phyloP scores from a whole-genome alignment of 2,113 vertebrate genomes.

The Lamprotornis superbus region DNA sequence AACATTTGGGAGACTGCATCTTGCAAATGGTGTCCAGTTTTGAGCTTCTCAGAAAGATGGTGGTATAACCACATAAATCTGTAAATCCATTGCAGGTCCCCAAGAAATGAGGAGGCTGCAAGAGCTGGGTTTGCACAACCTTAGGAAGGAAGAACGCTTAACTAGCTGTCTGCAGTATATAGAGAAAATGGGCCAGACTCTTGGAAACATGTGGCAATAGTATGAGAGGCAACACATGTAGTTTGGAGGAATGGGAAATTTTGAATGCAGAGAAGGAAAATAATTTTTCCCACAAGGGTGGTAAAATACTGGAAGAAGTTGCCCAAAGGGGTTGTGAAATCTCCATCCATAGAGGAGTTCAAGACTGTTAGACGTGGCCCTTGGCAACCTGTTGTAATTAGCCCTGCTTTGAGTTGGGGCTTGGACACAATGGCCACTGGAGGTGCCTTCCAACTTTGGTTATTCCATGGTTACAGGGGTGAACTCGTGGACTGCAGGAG shows the following conservation, averaged over 20 bases:
- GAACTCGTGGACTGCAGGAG: neutral
- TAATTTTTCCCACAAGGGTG: neutral
- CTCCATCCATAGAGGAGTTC: neutral
- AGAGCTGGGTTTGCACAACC: neutral
- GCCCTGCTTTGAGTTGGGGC: neutral
- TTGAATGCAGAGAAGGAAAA: neutral
- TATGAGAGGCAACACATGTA: neutral
- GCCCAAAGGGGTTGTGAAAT: neutral
- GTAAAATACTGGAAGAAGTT: neutral
- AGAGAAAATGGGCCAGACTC: neutral
- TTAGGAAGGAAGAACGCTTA: neutral
- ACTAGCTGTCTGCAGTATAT: neutral
- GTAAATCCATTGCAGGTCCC: neutral
- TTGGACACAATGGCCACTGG: accelerated
- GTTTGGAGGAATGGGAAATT: neutral
- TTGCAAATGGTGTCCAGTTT: neutral
- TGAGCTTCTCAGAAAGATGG: neutral
- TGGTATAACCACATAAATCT: neutral
- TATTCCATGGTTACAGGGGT: neutral
- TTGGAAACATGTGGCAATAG: neutral
- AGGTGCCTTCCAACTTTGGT: neutral
- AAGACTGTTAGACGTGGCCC: accelerated
- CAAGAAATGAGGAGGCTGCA: neutral
- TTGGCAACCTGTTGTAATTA: neutral
- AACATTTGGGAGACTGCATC: neutral